phyloP scores from a whole-genome alignment of 2,888 invertebrate species.

The Pollenia labialis region DNA sequence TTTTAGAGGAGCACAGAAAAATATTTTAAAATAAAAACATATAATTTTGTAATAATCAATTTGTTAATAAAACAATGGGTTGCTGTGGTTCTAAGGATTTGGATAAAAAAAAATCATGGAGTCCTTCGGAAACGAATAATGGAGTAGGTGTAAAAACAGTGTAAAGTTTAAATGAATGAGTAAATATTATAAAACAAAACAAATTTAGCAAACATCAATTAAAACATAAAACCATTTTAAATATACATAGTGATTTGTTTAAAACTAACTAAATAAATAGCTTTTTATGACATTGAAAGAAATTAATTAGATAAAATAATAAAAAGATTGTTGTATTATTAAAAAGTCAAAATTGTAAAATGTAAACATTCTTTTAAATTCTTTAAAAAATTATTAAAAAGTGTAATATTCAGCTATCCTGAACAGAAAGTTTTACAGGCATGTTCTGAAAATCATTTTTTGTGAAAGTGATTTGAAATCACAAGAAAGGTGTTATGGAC shows the following conservation, averaged over 20 bases:
- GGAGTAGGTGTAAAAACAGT: conserved; percentile 74
- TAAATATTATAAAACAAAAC: not conserved
- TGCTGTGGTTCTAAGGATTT: conserved; percentile 80
- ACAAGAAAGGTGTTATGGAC: too few relatives aligned
- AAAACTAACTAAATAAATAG: not conserved
- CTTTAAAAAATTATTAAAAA: too few relatives aligned
- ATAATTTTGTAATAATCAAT: not conserved
- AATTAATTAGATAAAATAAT: not conserved
- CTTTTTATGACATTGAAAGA: not conserved
- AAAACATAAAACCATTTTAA: not conserved
- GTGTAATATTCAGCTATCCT: too few relatives aligned
- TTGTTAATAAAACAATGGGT: conserved; percentile 76
- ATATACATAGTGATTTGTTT: too few relatives aligned
- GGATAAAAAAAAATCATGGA: conserved; percentile 81
- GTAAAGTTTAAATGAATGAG: not conserved
- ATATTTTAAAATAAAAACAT: conserved; percentile 36
- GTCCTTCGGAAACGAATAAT: conserved; percentile 80
- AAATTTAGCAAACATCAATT: not conserved
- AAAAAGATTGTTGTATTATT: too few relatives aligned
- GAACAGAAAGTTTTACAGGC: too few relatives aligned
- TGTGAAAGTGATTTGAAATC: too few relatives aligned
- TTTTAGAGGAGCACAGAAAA: conserved; percentile 6
- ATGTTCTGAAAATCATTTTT: too few relatives aligned
- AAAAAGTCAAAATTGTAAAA: too few relatives aligned
- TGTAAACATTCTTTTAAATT: too few relatives aligned